These are phyloP conservation scores for Agelastica alni DNA, from an alignment of 2,888 invertebrate genomes.

Conservation along the genomic window DNA sequence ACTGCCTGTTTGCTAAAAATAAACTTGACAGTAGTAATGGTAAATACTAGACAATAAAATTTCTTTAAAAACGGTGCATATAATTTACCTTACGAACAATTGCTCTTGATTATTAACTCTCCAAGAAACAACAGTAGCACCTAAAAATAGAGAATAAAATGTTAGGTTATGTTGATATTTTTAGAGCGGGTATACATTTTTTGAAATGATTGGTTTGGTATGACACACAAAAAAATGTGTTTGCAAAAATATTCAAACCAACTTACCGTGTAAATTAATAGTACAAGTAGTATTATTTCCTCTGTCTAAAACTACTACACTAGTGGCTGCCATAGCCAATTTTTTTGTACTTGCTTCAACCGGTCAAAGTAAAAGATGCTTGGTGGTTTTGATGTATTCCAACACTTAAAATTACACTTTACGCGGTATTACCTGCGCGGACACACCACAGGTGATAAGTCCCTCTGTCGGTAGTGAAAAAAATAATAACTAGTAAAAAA, in stretches of 20 bases:
- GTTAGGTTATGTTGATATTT: slow-evolving; percentile 48
- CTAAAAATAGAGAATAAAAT: slow-evolving; percentile 59
- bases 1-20: slow-evolving; percentile 87
- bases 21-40: neutral
- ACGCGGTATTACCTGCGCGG: slow-evolving; percentile 52
- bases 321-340: slow-evolving; percentile 74
- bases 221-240: slow-evolving; percentile 21
- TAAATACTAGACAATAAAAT: slow-evolving; percentile 3
- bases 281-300: slow-evolving; percentile 97
- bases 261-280: slow-evolving; percentile 93
- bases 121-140: slow-evolving; percentile 96
- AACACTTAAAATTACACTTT: slow-evolving; percentile 48
- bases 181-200: slow-evolving; percentile 24
- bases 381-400: slow-evolving; percentile 34
- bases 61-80: too few species aligned
- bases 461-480: slow-evolving; percentile 53
- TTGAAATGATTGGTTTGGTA: slow-evolving; percentile 7
- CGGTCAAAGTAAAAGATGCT: slow-evolving; percentile 48
- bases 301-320: slow-evolving; percentile 92
- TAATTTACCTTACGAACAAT: slow-evolving; percentile 88
- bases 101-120: slow-evolving; percentile 95
- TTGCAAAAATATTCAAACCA: slow-evolving; percentile 9
- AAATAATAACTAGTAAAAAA: slow-evolving; percentile 37
- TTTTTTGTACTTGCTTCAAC: slow-evolving; percentile 40
- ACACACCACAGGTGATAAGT: slow-evolving; percentile 51